These are phyloP conservation scores for Nansenia antarctica DNA, from an alignment of 2,113 vertebrate species.

Conservation along the genomic window DNA sequence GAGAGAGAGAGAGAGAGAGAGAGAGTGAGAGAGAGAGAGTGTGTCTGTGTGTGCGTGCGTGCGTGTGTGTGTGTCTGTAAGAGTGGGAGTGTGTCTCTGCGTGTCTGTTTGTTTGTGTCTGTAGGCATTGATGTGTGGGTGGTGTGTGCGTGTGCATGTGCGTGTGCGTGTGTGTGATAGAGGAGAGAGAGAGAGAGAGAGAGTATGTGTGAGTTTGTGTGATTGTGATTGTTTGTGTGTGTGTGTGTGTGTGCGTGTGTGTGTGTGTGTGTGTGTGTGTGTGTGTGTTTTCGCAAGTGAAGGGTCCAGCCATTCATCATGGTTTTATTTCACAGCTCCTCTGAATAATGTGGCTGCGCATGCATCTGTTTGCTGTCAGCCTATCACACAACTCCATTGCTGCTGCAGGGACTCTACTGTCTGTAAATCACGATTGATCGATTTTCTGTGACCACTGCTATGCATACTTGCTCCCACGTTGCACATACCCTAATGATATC, in stretches of 20 bases:
- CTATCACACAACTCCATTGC: neutral
- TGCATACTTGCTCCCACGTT: neutral
- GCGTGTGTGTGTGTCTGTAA: too few species aligned
- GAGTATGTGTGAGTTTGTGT: neutral
- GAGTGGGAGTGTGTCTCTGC: neutral
- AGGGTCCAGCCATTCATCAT: neutral
- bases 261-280: neutral
- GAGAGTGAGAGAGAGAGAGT: too few species aligned
- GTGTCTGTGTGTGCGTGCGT: neutral
- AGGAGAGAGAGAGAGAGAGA: too few species aligned
- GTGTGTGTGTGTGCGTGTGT: neutral
- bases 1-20: too few species aligned
- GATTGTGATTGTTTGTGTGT: neutral
- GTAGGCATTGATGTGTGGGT: neutral
- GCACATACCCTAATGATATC: neutral
- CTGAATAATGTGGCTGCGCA: neutral
- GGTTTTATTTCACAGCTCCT: neutral
- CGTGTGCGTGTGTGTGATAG: neutral
- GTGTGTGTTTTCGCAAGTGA: neutral
- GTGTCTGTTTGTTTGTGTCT: neutral
- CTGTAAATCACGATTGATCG: neutral
- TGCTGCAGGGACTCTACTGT: neutral
- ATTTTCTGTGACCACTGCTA: neutral
- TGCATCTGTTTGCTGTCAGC: neutral
- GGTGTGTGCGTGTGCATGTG: neutral